Base-by-base conservation (phyloP, 2,113 vertebrate species). In the Edolisoma coerulescens region DNA sequence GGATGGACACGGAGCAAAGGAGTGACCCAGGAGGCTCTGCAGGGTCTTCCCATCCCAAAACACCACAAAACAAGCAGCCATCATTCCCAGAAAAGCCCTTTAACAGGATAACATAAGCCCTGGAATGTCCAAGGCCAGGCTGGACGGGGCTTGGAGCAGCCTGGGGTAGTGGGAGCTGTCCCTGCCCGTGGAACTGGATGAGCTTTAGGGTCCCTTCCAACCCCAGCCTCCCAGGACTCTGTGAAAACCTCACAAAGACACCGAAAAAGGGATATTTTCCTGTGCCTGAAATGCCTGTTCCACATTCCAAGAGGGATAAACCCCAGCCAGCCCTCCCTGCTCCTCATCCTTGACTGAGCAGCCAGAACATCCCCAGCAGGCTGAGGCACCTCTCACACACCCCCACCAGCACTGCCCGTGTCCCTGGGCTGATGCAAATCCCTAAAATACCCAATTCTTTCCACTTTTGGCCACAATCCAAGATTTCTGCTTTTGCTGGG, bases 1-100 rank as follows among this genome's bases (percentile, higher is more conserved):
- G 73, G 41, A 2, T 30, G n/a, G 39, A 16, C n/a, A 10, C 4
- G 0, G 9, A 61, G 49, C n/a, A 33, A 28, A 70, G 1, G 1
- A 44, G 21, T 1, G 32, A 54, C 56, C 39, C 33, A 0, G 5
- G 23, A 19, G 18, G 18, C 50, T 53, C 64, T n/a, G 13, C 3
- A 23, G 54, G 33, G 33, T 16, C 35, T 56, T 17, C 15, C 30
- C 30, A 11, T 24, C 64, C 56, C 50, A 37, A 27, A 9, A 5
- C 18, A n/a, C 4, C 59, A 4, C 10, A 1, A 33, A 21, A 24
- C 14, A 37, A 45, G 39, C 24, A 56, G 5, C 8, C 32, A 16
- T 2, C 7, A 10, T 37, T 26, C 23, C 21, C 2, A 68, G n/a
- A 52, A 59, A 71, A 90, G 16, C 10, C 33, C 19, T 59, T 27